Conservation (phyloP, 2,113 vertebrate genomes). For the Chinchilla lanigera region DNA sequence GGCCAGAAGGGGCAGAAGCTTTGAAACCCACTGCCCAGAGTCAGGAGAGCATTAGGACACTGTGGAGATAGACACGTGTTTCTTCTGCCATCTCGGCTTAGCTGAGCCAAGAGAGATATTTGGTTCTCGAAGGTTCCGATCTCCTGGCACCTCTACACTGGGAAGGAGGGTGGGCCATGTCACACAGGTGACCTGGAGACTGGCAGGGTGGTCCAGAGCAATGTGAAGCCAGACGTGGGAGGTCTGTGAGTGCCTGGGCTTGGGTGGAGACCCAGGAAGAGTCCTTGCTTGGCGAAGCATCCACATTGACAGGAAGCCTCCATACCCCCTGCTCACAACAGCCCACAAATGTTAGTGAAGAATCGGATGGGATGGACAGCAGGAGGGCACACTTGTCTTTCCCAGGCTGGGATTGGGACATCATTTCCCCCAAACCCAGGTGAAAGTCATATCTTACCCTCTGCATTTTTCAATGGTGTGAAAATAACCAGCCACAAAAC, state of each 20-base stretch:
- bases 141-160: neutral
- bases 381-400: neutral
- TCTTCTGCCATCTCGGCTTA: neutral
- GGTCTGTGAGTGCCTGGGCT: rapidly evolving
- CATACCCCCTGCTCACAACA: rapidly evolving
- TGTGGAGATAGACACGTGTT: neutral
- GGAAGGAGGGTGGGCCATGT: neutral
- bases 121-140: neutral
- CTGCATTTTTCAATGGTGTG: neutral
- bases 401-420: neutral
- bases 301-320: neutral
- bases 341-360: neutral
- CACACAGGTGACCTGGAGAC: neutral
- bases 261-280: rapidly evolving
- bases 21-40: no score
- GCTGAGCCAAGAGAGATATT: neutral
- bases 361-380: rapidly evolving
- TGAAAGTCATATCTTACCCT: neutral
- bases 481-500: neutral
- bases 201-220: neutral
- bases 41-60: neutral
- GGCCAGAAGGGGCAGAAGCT: neutral
- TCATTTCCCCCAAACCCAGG: neutral
- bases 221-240: rapidly evolving
- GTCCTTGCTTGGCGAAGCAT: neutral